Conservation (phyloP, 1,140 invertebrate genomes). For the Diachasma alloeum region DNA sequence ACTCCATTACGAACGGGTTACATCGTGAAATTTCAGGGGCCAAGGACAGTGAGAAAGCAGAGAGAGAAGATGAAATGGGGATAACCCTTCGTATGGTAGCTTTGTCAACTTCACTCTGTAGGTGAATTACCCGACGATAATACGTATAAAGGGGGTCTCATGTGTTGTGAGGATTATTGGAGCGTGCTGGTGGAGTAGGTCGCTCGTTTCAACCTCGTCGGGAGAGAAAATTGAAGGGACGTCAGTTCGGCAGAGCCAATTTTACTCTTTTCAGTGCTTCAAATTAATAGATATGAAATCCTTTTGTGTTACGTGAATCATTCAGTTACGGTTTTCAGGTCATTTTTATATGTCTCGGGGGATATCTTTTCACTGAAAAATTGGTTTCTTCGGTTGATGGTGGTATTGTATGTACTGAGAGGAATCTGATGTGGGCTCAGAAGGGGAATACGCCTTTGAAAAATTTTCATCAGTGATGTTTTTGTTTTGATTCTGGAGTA, state of each 20-base stretch:
- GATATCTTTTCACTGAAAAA: neutral
- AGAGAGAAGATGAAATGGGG: neutral
- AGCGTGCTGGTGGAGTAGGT: neutral
- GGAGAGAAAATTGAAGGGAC: neutral
- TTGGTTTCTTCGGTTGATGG: too few species aligned
- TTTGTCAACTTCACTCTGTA: slow-evolving; percentile 26
- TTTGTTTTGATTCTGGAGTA: too few species aligned
- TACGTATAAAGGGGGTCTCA: slow-evolving; percentile 4
- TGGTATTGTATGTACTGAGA: too few species aligned
- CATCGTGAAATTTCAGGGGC: slow-evolving; percentile 13
- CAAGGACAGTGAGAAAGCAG: neutral
- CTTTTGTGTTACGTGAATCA: neutral
- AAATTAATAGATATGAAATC: neutral
- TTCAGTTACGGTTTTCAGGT: neutral
- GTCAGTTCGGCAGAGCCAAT: neutral
- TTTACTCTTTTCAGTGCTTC: neutral
- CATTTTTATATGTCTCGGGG: neutral
- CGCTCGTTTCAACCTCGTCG: neutral
- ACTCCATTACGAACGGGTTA: slow-evolving; percentile 23
- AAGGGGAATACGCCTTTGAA: too few species aligned
- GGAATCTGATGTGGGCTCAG: too few species aligned
- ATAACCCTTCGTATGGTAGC: neutral
- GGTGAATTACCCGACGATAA: slow-evolving; percentile 22
- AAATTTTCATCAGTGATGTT: too few species aligned
- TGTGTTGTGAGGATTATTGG: slow-evolving; percentile 12